Percentiles rank a stretch among this genome's conserved stretches.
Evolutionary conservation across 2,113 vertebrate species (phyloP).

Genomic region (Carassius gibelio): DNA sequence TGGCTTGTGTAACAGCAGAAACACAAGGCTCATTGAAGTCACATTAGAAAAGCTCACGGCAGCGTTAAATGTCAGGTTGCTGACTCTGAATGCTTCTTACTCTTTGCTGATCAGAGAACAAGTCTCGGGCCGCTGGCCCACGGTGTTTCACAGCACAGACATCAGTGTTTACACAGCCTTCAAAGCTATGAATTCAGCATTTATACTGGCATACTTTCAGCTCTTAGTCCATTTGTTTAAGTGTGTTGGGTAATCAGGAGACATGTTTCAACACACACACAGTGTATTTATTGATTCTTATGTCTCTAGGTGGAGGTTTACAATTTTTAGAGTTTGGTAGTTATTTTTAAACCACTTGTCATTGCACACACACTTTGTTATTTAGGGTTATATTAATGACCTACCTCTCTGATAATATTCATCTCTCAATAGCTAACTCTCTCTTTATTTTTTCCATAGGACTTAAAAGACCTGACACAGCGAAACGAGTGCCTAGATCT

Average conservation of each 20-base stretch:
- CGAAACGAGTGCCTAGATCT: constrained; percentile 60
- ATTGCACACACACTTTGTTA: neutral
- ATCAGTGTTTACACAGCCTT: constrained; percentile 1
- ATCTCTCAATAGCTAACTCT: neutral
- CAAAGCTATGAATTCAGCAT: neutral
- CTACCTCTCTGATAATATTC: neutral
- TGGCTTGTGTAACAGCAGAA: constrained; percentile 15
- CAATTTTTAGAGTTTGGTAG: too few relatives aligned
- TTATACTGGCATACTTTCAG: neutral
- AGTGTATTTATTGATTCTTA: neutral
- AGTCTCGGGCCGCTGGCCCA: neutral
- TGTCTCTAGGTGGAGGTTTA: too few relatives aligned
- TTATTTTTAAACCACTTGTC: too few relatives aligned
- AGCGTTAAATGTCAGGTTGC: constrained; percentile 34
- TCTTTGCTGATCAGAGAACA: neutral
- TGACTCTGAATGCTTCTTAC: constrained; percentile 1
- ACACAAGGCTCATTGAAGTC: constrained; percentile 24
- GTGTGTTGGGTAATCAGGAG: neutral
- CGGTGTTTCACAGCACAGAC: neutral
- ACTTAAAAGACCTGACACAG: constrained; percentile 57
- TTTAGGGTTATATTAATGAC: neutral
- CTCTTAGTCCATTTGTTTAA: neutral
- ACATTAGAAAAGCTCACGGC: neutral
- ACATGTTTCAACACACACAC: neutral
- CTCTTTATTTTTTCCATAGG: constrained; percentile 33